Base-by-base conservation (phyloP, 2,797 vertebrate species). In the Sylvia borin region DNA sequence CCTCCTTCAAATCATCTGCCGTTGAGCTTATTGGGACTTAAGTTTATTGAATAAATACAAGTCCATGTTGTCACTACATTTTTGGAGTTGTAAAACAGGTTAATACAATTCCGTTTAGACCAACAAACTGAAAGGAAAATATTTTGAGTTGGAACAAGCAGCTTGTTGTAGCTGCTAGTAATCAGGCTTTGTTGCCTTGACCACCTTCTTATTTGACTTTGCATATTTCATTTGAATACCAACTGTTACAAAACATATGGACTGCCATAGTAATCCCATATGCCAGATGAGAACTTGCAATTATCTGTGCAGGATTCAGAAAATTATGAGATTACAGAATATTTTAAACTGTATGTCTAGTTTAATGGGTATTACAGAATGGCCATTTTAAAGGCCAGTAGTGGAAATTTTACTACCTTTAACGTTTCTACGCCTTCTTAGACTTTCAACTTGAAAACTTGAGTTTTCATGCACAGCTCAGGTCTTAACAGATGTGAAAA, bases 221-320 rank as follows among this genome's bases (percentile, higher is more conserved):
- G 67, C 70, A 96, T 75, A 94, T 97, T 97, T 96, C 51, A 67
- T 96, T 96, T 96, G 92, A 97, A 96, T 64, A 94, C 82, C 95
- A 96, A 97, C 94, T 96, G 95, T 94, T 97, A 66, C 48, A 97
- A 97, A 97, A 60, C 96, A 97, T 97, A 96, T 96, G 96, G 90
- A 95, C 76, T 95, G 84, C 77, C 82, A 70, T 22, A 95, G 79
- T 83, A 97, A 95, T 70, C 74, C 90, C 95, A 96, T 97, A 95
- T 97, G 93, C 70, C 10, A 6, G 81, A 91, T 85, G 88, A 96
- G 88, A 92, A 43, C 54, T 97, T 84, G 61, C 66, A 94, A 82
- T 88, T 97, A 88, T 90, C 83, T 95, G 43, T 61, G 89, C 90
- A 96, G 70, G 48, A 95, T 95, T 95, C 91, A 88, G 75, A 90